Evolutionary conservation across 1,140 invertebrate genomes (phyloP).

Genomic region (Bombus haemorrhoidalis): DNA sequence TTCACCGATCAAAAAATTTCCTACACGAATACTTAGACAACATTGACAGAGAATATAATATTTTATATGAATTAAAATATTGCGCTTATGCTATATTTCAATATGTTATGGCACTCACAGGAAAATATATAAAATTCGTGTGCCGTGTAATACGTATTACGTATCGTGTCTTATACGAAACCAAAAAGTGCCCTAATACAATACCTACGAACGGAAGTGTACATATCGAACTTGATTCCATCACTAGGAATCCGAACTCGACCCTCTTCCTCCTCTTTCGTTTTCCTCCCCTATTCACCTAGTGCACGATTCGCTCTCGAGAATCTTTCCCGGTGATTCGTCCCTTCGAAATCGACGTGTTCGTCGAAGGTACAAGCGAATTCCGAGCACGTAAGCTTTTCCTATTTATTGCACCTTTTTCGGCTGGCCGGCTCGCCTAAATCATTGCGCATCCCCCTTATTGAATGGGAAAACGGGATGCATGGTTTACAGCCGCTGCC

Average conservation of each 20-base stretch:
- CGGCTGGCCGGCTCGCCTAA: constrained; percentile 72
- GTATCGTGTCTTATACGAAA: too few relatives aligned
- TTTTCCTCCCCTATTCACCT: not conserved
- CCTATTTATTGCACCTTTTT: constrained; percentile 76
- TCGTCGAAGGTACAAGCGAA: constrained; percentile 59
- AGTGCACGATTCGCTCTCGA: not conserved
- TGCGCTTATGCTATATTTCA: too few relatives aligned
- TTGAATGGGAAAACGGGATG: constrained; percentile 73
- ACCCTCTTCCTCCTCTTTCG: not conserved
- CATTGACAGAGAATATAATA: too few relatives aligned
- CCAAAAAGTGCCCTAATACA: too few relatives aligned
- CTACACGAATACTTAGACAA: too few relatives aligned
- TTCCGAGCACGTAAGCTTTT: constrained; percentile 76
- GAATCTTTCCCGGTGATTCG: constrained; percentile 45
- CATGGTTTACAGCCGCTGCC: constrained; percentile 72
- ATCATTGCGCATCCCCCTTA: constrained; percentile 78
- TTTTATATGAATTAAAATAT: too few relatives aligned
- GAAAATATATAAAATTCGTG: too few relatives aligned
- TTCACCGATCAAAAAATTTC: too few relatives aligned
- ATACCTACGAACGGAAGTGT: too few relatives aligned
- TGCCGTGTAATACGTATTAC: too few relatives aligned
- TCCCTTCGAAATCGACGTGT: constrained; percentile 61
- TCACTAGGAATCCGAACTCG: not conserved
- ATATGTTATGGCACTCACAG: too few relatives aligned
- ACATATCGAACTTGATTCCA: not conserved